Percentiles rank a stretch among this genome's conserved stretches.
These are phyloP conservation scores for Oedothorax gibbosus DNA, from an alignment of 1,140 invertebrate genomes.

Conservation along the genomic window DNA sequence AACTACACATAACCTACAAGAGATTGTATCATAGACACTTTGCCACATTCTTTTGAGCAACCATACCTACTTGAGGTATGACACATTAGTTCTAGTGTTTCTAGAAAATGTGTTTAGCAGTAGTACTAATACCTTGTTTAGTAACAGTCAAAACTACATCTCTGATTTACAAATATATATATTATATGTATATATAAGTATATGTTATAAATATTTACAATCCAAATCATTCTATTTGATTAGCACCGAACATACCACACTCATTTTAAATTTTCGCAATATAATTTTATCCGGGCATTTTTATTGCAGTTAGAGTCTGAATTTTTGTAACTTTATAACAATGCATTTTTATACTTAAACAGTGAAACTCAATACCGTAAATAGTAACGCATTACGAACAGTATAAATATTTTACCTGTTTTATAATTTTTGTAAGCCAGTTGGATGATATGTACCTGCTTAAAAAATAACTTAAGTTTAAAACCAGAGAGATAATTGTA, in stretches of 20 bases:
- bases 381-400: too few relatives aligned
- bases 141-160: conserved; percentile 53
- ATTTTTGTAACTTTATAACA: background rate
- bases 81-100: conserved; percentile 24
- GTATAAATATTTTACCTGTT: too few relatives aligned
- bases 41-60: conserved; percentile 58
- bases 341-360: too few relatives aligned
- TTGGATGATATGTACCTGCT: too few relatives aligned
- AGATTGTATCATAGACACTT: conserved; percentile 58
- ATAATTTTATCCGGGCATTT: background rate
- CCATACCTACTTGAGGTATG: conserved; percentile 26
- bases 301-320: background rate
- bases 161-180: conserved; percentile 59
- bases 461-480: too few relatives aligned
- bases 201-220: conserved; percentile 56
- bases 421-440: too few relatives aligned
- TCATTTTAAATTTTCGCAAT: conserved; percentile 33
- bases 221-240: conserved; percentile 49
- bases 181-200: conserved; percentile 47
- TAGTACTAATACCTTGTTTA: conserved; percentile 40
- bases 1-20: conserved; percentile 21
- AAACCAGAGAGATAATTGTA: too few relatives aligned
- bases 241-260: conserved; percentile 58
- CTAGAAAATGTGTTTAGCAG: conserved; percentile 49
- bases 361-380: too few relatives aligned